Percentiles rank a stretch among this genome's conserved stretches.
phyloP scores from a whole-genome alignment of 2,797 vertebrate species.

The Acrossocheilus wenchowensis region DNA sequence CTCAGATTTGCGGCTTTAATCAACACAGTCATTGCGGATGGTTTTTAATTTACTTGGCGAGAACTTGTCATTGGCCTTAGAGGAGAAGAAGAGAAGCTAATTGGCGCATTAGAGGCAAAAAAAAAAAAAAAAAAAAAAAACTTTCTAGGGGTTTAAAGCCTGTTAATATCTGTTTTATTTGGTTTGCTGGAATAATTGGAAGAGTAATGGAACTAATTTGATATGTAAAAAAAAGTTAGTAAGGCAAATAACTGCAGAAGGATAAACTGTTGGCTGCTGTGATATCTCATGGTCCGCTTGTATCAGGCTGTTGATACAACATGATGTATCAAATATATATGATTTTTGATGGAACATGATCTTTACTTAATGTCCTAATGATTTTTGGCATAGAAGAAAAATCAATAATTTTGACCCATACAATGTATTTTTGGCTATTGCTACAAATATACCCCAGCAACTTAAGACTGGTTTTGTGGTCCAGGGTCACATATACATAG shows the following conservation, averaged over 20 bases:
- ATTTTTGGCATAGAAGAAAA: too few species aligned
- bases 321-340: too few species aligned
- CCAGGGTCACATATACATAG: too few species aligned
- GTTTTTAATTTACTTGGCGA: conserved; percentile 69
- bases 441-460: too few species aligned
- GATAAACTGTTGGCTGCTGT: neutral
- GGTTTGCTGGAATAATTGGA: neutral
- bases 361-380: too few species aligned
- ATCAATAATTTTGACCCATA: too few species aligned
- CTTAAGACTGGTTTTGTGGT: too few species aligned
- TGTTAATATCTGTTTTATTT: neutral
- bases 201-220: neutral
- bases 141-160: neutral
- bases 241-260: neutral
- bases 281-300: neutral
- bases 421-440: too few species aligned
- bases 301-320: neutral
- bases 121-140: neutral
- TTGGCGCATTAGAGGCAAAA: neutral
- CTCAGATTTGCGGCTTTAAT: conserved; percentile 77
- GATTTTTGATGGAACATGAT: too few species aligned
- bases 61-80: conserved; percentile 49
- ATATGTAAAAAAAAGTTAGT: neutral
- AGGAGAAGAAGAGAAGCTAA: neutral
- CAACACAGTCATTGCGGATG: conserved; percentile 69